Evolutionary conservation across 37 sponge, comb jelly and placozoan genomes (phyloP), one percentile per base, ranked within the genome.

Genomic region (Ianthella basta): DNA sequence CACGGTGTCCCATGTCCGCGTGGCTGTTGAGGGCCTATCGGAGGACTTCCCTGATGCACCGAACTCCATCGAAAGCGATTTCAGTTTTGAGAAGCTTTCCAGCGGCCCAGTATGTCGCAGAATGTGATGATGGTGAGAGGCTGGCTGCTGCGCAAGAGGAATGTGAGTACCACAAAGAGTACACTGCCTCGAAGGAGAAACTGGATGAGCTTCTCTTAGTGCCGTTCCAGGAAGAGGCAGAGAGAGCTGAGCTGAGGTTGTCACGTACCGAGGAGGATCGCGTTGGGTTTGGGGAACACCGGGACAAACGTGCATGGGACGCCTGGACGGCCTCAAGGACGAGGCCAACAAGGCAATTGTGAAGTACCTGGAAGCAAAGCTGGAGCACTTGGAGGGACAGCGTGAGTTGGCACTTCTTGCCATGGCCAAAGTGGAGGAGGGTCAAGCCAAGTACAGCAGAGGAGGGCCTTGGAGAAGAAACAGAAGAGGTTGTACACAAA

Each of bases 371-470:
- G 61, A 69, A 23, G 53, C 38, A 27, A 80, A 80, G 41, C 79
- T 80, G 30, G 54, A 61, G 72, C 40, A 60, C 15, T 40, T 87
- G 56, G 72, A 67, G 3, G 87, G 79, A 35, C 87, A 87, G 72
- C 63, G 79, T 30, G 87, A 87, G 12, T 37, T 44, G 56, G 87
- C 87, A 18, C 73, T 87, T 19, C 63, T 87, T 27, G 80, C 79
- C 56, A 87, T 87, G 87, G 87, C 87, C 21, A 66, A 77, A 15
- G 82, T 87, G 35, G 81, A 87, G 87, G 87, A 87, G 60, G 87
- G 87, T 23, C 80, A 68, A 21, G 56, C 33, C 73, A 80, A 19
- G 57, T 24, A 0, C 61, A 80, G 36, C 59, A 80, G 81, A n/a
- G n/a, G n/a, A 60, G 30, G 50, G 39, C 37, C 1, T 16, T 87